Conservation (phyloP, 2,888 invertebrate genomes). For the Cataglyphis cursor region DNA sequence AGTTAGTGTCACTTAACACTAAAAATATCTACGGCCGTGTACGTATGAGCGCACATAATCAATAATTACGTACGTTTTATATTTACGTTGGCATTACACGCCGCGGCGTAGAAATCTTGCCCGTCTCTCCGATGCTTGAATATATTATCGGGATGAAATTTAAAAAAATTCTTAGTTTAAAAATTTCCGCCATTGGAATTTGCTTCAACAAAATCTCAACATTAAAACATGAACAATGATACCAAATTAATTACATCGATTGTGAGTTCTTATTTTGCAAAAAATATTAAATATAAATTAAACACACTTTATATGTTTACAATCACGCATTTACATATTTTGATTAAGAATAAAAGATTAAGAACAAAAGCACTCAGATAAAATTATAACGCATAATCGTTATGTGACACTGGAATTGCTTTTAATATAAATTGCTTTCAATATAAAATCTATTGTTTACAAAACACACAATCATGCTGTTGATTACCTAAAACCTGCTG, state of each 20-base stretch:
- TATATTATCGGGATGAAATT: constrained; percentile 43
- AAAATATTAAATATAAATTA: not conserved
- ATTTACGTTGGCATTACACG: constrained; percentile 50
- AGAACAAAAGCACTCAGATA: not conserved
- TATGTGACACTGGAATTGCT: not conserved
- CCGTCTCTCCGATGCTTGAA: not conserved
- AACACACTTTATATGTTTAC: not conserved
- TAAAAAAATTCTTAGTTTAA: constrained; percentile 17
- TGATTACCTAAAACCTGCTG: too few relatives aligned
- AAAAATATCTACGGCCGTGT: constrained; percentile 53
- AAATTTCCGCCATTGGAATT: constrained; percentile 1
- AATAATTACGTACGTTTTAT: constrained; percentile 56
- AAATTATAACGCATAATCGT: not conserved
- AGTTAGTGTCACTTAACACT: constrained; percentile 54
- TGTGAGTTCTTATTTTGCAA: not conserved
- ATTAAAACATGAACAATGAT: constrained; percentile 1
- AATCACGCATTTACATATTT: constrained; percentile 7
- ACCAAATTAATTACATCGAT: constrained; percentile 6
- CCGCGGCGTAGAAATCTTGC: constrained; percentile 46
- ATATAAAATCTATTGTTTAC: not conserved
- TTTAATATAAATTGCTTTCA: not conserved
- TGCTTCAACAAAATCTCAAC: constrained; percentile 18
- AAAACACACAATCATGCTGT: not conserved
- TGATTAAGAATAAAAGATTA: not conserved
- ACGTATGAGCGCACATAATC: constrained; percentile 56